Base-by-base conservation (phyloP, 2,888 invertebrate genomes). In the Lasioglossum pauxillum region DNA sequence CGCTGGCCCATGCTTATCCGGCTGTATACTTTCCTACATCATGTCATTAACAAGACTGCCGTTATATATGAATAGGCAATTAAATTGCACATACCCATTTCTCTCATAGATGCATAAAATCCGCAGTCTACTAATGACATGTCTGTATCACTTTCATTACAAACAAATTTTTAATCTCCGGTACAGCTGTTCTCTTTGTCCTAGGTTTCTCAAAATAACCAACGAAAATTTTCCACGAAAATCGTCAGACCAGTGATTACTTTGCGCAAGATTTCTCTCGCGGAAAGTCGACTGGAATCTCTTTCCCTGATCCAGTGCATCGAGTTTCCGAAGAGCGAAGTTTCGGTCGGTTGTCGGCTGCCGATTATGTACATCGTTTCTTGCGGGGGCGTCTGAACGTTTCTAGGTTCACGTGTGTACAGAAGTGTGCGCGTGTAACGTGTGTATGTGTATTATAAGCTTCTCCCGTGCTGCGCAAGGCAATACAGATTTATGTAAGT, bases 401-500 rank as follows among this genome's bases (percentile, higher is more conserved):
- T 71, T 73, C 82, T n/a, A 73, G 27, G 87, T 49, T 80, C 74
- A 46, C 72, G 76, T 80, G 79, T 41, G 75, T 86, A 86, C 86
- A 72, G 74, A 82, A 75, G 87, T 77, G 88, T 78, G 79, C 71
- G 72, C 77, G 80, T 75, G 80, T 57, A 12, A 4, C 72, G 14
- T 78, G 87, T 89, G 88, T 92, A 87, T 84, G 84, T 89, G 90
- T 88, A 91, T 91, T 93, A 91, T 94, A 94, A 94, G 94, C 94
- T 92, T 85, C 93, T 92, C 92, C 90, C 90, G 91, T 92, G 92
- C 93, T 91, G 92, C 92, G 93, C 93, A 91, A 93, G 94, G 95
- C 95, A 95, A 95, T 95, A 95, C 95, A 95, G 95, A 95, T 95
- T 95, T 95, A 95, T 95, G 95, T 95, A 94, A 95, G 95, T 95